Conservation (phyloP, 2,888 invertebrate species). For the Erynnis tages region DNA sequence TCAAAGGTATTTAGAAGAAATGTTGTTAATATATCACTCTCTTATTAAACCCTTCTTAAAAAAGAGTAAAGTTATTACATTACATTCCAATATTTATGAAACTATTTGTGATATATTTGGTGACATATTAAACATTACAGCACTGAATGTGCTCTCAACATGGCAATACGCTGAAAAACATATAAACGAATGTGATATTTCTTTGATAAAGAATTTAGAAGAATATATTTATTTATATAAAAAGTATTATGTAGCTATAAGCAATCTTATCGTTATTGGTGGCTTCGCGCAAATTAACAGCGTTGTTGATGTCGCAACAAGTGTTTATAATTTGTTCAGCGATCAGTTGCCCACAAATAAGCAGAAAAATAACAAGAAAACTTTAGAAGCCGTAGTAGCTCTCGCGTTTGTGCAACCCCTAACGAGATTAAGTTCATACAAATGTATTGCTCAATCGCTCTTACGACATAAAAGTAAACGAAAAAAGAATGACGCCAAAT, state of each 20-base stretch:
- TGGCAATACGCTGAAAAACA: conserved; percentile 86
- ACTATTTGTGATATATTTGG: conserved; percentile 84
- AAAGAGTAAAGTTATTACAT: conserved; percentile 78
- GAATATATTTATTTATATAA: conserved; percentile 87
- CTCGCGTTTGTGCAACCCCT: conserved; percentile 83
- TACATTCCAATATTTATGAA: conserved; percentile 83
- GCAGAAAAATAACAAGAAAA: conserved; percentile 77
- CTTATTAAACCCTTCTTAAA: conserved; percentile 85
- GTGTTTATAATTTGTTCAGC: conserved; percentile 79
- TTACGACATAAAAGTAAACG: conserved; percentile 71
- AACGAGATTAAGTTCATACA: conserved; percentile 83
- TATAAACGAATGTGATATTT: conserved; percentile 84
- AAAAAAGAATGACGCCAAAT: conserved; percentile 62
- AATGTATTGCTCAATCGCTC: conserved; percentile 81
- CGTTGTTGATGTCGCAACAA: conserved; percentile 82
- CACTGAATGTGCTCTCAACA: conserved; percentile 85
- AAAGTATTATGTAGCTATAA: conserved; percentile 86
- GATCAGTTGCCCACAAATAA: conserved; percentile 80
- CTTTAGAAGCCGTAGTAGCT: conserved; percentile 81
- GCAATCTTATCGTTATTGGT: conserved; percentile 87
- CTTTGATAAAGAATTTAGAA: conserved; percentile 85
- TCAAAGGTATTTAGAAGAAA: conserved; percentile 87
- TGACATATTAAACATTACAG: conserved; percentile 85
- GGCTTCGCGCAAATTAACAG: conserved; percentile 85
- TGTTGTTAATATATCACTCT: conserved; percentile 83